Base-by-base conservation (phyloP, 2,113 vertebrate species). In the Amazona vittata region DNA sequence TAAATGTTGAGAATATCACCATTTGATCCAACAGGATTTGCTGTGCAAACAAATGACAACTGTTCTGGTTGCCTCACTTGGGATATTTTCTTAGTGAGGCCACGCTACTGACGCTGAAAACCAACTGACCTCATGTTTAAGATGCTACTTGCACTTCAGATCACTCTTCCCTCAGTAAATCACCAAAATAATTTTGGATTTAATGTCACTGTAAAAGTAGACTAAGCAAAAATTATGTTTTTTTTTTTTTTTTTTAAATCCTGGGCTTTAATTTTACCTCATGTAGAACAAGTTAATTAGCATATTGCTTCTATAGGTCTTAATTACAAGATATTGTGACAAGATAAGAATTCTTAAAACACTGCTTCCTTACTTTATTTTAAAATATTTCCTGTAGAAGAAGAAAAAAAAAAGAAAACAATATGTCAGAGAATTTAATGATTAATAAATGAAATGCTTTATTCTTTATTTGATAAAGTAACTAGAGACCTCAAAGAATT, bases 1-100 rank as follows among this genome's bases (percentile, higher is more conserved):
- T 41, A 17, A 75, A 94, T 3, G 69, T 81, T 96, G 95, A 85
- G 78, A 96, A 97, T 94, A 82, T 93, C 92, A 87, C 43, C 92
- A 87, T 84, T 96, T 84, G 94, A 97, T 96, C 94, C 94, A 77
- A 63, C 53, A 65, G 95, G 96, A 96, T 94, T 93, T 96, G 92
- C 64, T 95, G 83, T 43, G 93, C 93, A 96, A 96, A 96, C 97
- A 97, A 78, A 49, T 96, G 91, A 95, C 95, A 97, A 96, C 96
- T 96, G 96, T 82, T 94, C 92, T 87, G 50, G 49, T 94, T 97
- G 96, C 93, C 93, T 89, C 83, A 85, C 86, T 84, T 57, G 63
- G 93, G 93, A 83, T 89, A 96, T 94, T 82, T 70, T 59, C 94
- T 90, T 44, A 44, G 67, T 0, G 0, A 76, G 88, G 73, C 91